These are phyloP conservation scores for Amphipyra tragopoginis DNA, from an alignment of 2,888 invertebrate species.

Conservation along the genomic window DNA sequence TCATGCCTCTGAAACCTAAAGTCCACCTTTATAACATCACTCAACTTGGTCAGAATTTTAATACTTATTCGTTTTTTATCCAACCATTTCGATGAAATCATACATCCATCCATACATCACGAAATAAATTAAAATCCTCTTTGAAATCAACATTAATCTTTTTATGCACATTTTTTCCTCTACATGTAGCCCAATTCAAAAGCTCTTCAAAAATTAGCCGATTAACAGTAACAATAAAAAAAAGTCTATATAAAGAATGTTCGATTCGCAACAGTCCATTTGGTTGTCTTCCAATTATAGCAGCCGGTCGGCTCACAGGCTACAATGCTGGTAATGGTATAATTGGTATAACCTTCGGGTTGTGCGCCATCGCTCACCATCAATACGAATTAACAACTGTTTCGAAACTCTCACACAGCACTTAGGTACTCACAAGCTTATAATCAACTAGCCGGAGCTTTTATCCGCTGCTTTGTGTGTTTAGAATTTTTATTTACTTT, in stretches of 20 bases:
- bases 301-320: slow-evolving; percentile 19
- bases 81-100: slow-evolving; percentile 5
- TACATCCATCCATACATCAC: slow-evolving; percentile 22
- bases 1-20: too few species aligned
- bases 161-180: slow-evolving; percentile 21
- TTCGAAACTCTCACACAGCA: slow-evolving; percentile 37
- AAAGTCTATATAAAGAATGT: slow-evolving; percentile 22
- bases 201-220: slow-evolving; percentile 5
- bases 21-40: too few species aligned
- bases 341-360: slow-evolving; percentile 57
- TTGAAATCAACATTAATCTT: slow-evolving; percentile 15
- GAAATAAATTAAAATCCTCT: slow-evolving; percentile 22
- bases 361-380: slow-evolving; percentile 27
- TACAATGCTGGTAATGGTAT: slow-evolving; percentile 46
- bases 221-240: slow-evolving; percentile 37
- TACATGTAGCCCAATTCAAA: slow-evolving; percentile 25
- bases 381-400: slow-evolving; percentile 33
- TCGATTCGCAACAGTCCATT: slow-evolving; percentile 59
- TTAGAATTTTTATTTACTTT: background rate
- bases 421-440: background rate
- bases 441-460: slow-evolving; percentile 8
- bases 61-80: background rate
- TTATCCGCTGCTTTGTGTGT: background rate
- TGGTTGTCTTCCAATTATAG: slow-evolving; percentile 53
- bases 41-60: too few species aligned